Base-by-base conservation (phyloP, 2,797 vertebrate species). In the Sitta carolinensis region DNA sequence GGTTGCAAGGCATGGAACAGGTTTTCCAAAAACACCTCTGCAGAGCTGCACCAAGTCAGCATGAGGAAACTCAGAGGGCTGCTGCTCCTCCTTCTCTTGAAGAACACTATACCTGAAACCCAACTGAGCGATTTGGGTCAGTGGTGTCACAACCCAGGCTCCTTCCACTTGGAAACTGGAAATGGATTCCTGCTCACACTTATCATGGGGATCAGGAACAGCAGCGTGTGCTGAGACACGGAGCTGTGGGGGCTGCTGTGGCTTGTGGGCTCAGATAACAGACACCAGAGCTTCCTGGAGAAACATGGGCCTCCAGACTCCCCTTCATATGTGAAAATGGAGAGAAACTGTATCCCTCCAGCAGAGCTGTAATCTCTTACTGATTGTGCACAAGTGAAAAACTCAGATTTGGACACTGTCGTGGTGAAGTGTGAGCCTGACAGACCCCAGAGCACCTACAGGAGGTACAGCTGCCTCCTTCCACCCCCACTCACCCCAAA, bases 191-290 rank as follows among this genome's bases (percentile, higher is more conserved):
- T 62, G 14, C 54, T 67, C 63, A 36, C n/a, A 3, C 45, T 38
- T 63, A 36, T 5, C 57, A 52, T 0, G 0, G 75, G 29, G 23
- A 40, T 36, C 38, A 25, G 79, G 42, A 68, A 23, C 5, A 0
- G 12, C 70, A 54, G 32, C 4, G 0, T 8, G 10, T 5, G 58
- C 54, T 38, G n/a, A 58, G 40, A n/a, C 62, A 55, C 6, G 1
- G 26, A 51, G 62, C 57, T 55, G 58, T 13, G 45, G 58, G 36
- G 40, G 45, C 43, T 67, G 75, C 85, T 91, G 40, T 20, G 70
- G 9, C 54, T 4, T 32, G 52, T 25, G 54, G 36, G 45, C n/a
- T 40, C 66, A 17, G 21, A 14, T 13, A 70, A 47, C 36, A 38
- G 14, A 51, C 54, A 72, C 22, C 30, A 30, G 50, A 19, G 27